Percentiles rank a stretch among this genome's conserved stretches.
Conservation (phyloP, 2,113 vertebrate species). For the Zosterops japonicus region DNA sequence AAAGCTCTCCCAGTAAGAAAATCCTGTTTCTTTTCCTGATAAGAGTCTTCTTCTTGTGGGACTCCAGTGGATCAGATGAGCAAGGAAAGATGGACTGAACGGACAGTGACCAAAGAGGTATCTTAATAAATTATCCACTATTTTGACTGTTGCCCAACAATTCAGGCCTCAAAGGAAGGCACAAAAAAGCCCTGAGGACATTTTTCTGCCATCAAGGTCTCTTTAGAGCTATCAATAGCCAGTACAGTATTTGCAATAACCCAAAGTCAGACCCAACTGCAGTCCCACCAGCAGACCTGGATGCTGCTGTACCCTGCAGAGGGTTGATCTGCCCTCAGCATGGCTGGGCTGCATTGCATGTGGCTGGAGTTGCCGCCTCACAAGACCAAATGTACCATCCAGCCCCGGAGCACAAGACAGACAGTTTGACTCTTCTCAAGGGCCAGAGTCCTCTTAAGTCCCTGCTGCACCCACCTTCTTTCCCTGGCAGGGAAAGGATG, state of each 20-base stretch:
- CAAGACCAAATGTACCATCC: neutral
- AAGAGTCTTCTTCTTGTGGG: neutral
- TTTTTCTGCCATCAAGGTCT: neutral
- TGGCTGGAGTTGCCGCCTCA: neutral
- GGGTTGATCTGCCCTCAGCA: neutral
- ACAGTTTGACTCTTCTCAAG: neutral
- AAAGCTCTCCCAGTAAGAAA: neutral
- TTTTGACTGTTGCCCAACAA: neutral
- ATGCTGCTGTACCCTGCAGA: neutral
- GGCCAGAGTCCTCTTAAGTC: neutral
- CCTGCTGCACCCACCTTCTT: neutral
- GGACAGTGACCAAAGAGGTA: neutral
- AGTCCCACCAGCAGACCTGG: neutral
- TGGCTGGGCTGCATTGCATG: rapidly evolving
- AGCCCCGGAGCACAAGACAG: neutral
- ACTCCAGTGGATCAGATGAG: neutral
- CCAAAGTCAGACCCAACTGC: neutral
- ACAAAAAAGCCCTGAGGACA: neutral
- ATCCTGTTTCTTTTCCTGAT: neutral
- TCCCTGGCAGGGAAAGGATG: neutral
- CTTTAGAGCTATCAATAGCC: neutral
- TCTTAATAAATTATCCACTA: neutral
- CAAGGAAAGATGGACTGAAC: neutral
- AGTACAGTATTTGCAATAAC: neutral
- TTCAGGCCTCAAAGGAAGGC: neutral